Base-by-base conservation (phyloP, 2,888 invertebrate genomes). In the Phyto melanocephala region DNA sequence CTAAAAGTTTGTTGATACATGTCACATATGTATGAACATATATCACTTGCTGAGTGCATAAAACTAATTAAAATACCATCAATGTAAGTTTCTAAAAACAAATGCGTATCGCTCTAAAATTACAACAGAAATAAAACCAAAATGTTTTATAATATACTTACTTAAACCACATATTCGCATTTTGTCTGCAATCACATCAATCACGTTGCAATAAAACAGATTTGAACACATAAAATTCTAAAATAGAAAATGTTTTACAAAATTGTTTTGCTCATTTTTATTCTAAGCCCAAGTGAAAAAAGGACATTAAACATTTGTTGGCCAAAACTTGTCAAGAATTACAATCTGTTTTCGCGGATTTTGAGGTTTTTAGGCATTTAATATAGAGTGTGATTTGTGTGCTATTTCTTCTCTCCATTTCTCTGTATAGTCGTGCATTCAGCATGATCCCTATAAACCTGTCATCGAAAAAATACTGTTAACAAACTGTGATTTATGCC, bases 11-110 rank as follows among this genome's bases (percentile, higher is more conserved):
- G 47, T 47, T 15, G 13, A 5, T 33, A 15, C 17, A 37, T 10
- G 35, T 5, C 24, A 56, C 40, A n/a, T 40, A n/a, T 28, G 28
- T 5, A n/a, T 11, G 10, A 1, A 35, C 42, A 33, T 20, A 40
- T n/a, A 7, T 63, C 52, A 33, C 22, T 17, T 28, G 37, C 13
- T 62, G 50, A 63, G 65, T 72, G n/a, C 24, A 68, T 80, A 65
- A 81, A 84, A 84, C 84, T 80, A 84, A 83, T 84, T 84, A 84
- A 84, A 84, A 84, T 81, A 72, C 77, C 81, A 84, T 84, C 83
- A 81, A 62, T 40, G 70, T 58, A 71, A 76, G 58, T 79, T 82
- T 67, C 75, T 67, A 79, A 76, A 79, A 76, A 76, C 75, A 71
- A 79, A 82, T 79, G 60, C 33, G 50, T 62, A 79, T 52, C 6